Evolutionary conservation across 2,888 invertebrate species (phyloP), one percentile per base, ranked within the genome.

Genomic region (Hemistola chrysoprasaria): DNA sequence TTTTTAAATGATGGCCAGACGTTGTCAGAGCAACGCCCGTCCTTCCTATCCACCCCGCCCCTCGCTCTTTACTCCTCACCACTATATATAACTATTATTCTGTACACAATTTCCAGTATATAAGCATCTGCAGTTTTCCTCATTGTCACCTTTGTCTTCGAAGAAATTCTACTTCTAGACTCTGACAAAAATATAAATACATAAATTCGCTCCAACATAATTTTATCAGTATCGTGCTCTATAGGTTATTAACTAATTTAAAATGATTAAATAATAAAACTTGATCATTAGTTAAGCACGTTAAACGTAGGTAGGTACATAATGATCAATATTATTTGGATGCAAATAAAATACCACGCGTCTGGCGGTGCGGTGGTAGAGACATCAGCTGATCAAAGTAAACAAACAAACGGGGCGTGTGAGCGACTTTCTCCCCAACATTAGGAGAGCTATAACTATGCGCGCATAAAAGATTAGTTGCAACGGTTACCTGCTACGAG

Each of bases 371-470:
- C 51, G 47, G 65, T 65, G 3, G 16, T 16, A 58, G 56, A 53
- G 48, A 62, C 61, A 78, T 79, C 83, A 85, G 84, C 85, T 84
- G 83, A 77, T 82, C 59, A 53, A 53, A 65, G 81, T 84, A 82
- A 83, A 83, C 78, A 82, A 76, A 68, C 52, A 50, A 51, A 45
- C 51, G 41, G 42, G 36, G 62, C 71, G 47, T 49, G 52, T 50
- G 60, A 47, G 56, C 41, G 48, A 61, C 62, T 66, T 58, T 59
- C 57, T 56, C 47, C 50, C 50, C 53, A 50, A 44, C 44, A 42
- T 44, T 53, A 47, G 29, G 31, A 39, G 29, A 40, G 42, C 29
- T 39, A 35, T 23, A 40, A 40, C 29, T 39, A 35, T 23, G 22
- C 8, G 29, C 10, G 37, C 30, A 35, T 35, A 40, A 30, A 36